Evolutionary conservation across 2,888 invertebrate species (phyloP), one percentile per base, ranked within the genome.

Genomic region (Polydrusus pterygomalis): DNA sequence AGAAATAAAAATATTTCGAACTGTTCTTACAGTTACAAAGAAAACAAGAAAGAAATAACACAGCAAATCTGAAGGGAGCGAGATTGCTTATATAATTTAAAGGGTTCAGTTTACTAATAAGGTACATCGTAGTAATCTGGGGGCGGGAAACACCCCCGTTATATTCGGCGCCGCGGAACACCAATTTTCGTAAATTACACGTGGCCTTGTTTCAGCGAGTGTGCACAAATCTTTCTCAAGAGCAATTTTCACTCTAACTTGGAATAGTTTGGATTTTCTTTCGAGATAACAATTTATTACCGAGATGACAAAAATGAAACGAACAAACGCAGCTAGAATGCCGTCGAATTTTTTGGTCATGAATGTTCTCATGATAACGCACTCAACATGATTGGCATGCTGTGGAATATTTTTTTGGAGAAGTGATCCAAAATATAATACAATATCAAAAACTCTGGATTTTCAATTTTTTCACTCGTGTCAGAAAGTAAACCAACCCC

Each of bases 171-270:
- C 81, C 82, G 80, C 82, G 81, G 83, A 84, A 85, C 86, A 86
- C 87, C 88, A 87, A 88, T 89, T 89, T 88, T 86, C 89, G 86
- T 88, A 89, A 89, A 89, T 89, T 88, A 89, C 88, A 88, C 87
- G 87, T 86, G 87, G 88, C 88, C 89, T 89, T 89, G 89, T 89
- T 89, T 89, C 86, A 86, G 84, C 85, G 85, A 84, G 84, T 84
- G 85, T 84, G 86, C 87, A 88, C 88, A 89, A 89, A 89, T 89
- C 88, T 88, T 86, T 86, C 85, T 87, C 85, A 86, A 88, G 89
- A 88, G 88, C 88, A 88, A 88, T 88, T 88, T 86, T 85, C 84
- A 84, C 82, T 81, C 82, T 81, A 64, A 67, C 49, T 83, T 83
- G 82, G 83, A 84, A 84, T 85, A 86, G 85, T 86, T 87, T 17